phyloP scores from a whole-genome alignment of 2,113 vertebrate genomes.

The Syrmaticus mikado region DNA sequence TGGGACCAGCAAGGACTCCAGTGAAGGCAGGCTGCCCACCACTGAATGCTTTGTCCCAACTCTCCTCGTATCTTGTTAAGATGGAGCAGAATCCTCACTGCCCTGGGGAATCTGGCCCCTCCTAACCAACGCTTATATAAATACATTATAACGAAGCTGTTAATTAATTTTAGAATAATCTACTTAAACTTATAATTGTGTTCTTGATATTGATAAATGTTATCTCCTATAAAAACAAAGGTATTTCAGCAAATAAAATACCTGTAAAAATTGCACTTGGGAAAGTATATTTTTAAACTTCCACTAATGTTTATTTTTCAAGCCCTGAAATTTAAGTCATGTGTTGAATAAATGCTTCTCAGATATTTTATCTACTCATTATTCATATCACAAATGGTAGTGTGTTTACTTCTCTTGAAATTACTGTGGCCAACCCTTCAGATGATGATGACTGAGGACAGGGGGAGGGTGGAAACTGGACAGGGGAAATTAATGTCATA shows the following conservation, averaged over 20 bases:
- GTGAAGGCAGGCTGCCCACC: not conserved
- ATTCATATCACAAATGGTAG: not conserved
- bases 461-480: not conserved
- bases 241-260: slow-evolving; percentile 58
- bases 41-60: fast-evolving
- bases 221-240: slow-evolving; percentile 49
- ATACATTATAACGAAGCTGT: slow-evolving; percentile 41
- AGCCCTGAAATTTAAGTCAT: slow-evolving; percentile 59
- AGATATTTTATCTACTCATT: slow-evolving; percentile 24
- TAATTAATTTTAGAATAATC: slow-evolving; percentile 64
- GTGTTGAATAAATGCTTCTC: slow-evolving; percentile 41
- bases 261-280: slow-evolving; percentile 11
- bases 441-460: not conserved
- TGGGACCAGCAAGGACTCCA: not conserved
- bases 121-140: slow-evolving; percentile 20
- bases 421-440: not conserved
- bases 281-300: slow-evolving; percentile 61
- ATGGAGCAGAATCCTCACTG: not conserved
- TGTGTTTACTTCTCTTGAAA: slow-evolving; percentile 4
- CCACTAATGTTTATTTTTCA: slow-evolving; percentile 64
- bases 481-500: not conserved
- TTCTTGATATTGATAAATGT: slow-evolving; percentile 61
- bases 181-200: slow-evolving; percentile 52
- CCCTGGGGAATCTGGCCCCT: not conserved
- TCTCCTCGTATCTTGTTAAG: fast-evolving